phyloP scores from a whole-genome alignment of 2,888 invertebrate species.

The Pollenia griseotomentosa region DNA sequence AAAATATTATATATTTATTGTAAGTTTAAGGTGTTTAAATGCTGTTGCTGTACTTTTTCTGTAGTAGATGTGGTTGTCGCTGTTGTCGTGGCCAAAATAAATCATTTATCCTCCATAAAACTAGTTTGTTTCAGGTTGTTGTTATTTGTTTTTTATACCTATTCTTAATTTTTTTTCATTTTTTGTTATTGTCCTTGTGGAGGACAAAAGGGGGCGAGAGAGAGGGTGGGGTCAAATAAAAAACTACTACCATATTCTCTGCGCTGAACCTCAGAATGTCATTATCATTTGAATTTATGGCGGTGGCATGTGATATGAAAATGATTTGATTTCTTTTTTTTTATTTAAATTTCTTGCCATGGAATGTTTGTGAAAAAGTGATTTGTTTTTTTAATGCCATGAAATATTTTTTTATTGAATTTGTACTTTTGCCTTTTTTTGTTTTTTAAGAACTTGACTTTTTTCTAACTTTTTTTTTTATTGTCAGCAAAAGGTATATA shows the following conservation, averaged over 20 bases:
- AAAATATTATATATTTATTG: slow-evolving; percentile 29
- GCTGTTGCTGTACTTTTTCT: slow-evolving; percentile 48
- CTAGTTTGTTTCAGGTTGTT: slow-evolving; percentile 23
- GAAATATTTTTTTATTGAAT: slow-evolving; percentile 8
- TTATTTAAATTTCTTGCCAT: slow-evolving; percentile 3
- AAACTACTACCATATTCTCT: slow-evolving; percentile 84
- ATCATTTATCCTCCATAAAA: slow-evolving; percentile 62
- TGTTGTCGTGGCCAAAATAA: slow-evolving; percentile 60
- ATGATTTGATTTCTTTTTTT: slow-evolving; percentile 34
- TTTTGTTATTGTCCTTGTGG: slow-evolving; percentile 43
- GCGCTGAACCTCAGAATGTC: slow-evolving; percentile 82
- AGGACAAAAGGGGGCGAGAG: slow-evolving; percentile 35
- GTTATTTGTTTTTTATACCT: background rate
- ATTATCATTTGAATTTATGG: slow-evolving; percentile 66
- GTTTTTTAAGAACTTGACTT: slow-evolving; percentile 15
- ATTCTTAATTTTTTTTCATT: slow-evolving; percentile 30
- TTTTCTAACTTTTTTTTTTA: slow-evolving; percentile 24
- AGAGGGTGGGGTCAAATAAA: slow-evolving; percentile 80
- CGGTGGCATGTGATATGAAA: slow-evolving; percentile 40
- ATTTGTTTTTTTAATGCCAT: slow-evolving; percentile 6
- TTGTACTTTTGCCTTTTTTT: background rate
- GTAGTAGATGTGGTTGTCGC: slow-evolving; percentile 50
- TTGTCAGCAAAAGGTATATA: slow-evolving; percentile 17
- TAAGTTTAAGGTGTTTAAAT: slow-evolving; percentile 51
- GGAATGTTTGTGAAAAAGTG: slow-evolving; percentile 38